Conservation (phyloP, 2,888 invertebrate genomes). For the Deroplatys truncata region DNA sequence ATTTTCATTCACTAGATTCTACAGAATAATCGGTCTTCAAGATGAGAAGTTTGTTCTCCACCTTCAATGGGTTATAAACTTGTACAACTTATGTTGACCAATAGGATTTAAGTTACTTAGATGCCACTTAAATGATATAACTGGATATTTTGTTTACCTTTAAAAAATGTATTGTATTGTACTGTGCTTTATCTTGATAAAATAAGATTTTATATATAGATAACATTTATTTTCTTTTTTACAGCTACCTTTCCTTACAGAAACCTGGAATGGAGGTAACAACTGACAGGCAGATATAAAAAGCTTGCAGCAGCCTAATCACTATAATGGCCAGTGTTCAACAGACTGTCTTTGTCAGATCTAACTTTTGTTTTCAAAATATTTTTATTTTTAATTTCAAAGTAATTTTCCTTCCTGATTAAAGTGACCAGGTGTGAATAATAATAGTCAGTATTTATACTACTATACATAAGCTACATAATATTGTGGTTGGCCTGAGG, state of each 20-base stretch:
- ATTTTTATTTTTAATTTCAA: neutral
- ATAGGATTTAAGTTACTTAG: no score
- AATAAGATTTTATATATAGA: no score
- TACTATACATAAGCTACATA: neutral
- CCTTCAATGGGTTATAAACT: no score
- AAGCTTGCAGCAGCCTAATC: neutral
- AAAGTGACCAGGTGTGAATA: neutral
- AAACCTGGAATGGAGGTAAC: neutral
- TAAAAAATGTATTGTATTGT: no score
- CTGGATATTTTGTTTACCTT: no score
- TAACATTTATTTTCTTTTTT: neutral
- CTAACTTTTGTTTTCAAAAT: neutral
- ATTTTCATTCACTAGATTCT: no score
- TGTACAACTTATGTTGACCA: no score
- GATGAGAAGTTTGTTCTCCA: no score
- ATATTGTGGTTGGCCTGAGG: no score
- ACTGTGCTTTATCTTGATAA: no score
- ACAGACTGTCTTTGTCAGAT: neutral
- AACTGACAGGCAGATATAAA: neutral
- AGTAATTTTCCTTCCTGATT: neutral
- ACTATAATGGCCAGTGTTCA: neutral
- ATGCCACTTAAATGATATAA: no score
- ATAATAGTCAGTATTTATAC: neutral
- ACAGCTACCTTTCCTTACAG: neutral
- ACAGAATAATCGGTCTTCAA: no score